These are phyloP conservation scores for Neolamprologus tretocephalus DNA, from an alignment of 2,113 vertebrate genomes.

Conservation along the genomic window DNA sequence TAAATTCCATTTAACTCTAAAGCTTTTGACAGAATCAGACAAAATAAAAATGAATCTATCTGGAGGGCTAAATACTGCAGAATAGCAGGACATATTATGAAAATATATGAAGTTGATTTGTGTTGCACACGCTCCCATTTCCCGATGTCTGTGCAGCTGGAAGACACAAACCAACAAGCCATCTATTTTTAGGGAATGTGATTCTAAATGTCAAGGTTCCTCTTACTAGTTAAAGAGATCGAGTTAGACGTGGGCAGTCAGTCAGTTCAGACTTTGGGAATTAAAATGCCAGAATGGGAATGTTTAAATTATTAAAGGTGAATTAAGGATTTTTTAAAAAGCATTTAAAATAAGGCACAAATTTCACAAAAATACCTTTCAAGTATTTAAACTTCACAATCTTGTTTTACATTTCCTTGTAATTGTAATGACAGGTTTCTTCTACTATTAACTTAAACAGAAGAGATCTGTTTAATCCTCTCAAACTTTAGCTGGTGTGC, in stretches of 20 bases:
- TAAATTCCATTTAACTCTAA: neutral
- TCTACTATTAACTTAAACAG: neutral
- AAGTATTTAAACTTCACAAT: neutral
- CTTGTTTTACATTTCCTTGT: neutral
- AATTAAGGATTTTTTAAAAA: neutral
- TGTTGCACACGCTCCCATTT: neutral
- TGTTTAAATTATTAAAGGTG: neutral
- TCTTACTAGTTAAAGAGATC: slow-evolving; percentile 29
- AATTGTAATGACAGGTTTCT: neutral
- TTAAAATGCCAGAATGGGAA: neutral
- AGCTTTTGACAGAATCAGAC: neutral
- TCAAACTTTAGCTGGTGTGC: neutral
- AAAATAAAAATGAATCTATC: neutral
- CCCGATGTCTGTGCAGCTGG: neutral
- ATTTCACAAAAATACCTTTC: neutral
- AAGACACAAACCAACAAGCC: neutral
- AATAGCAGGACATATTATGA: neutral
- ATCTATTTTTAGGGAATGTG: slow-evolving; percentile 64
- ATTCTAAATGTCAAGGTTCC: slow-evolving; percentile 66
- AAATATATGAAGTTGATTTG: neutral
- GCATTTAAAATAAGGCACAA: neutral
- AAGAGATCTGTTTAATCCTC: neutral
- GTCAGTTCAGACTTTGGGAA: neutral
- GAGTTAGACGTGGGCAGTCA: neutral
- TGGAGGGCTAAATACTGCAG: neutral